phyloP scores from a whole-genome alignment of 2,888 invertebrate species.

The Habrosyne pyritoides region DNA sequence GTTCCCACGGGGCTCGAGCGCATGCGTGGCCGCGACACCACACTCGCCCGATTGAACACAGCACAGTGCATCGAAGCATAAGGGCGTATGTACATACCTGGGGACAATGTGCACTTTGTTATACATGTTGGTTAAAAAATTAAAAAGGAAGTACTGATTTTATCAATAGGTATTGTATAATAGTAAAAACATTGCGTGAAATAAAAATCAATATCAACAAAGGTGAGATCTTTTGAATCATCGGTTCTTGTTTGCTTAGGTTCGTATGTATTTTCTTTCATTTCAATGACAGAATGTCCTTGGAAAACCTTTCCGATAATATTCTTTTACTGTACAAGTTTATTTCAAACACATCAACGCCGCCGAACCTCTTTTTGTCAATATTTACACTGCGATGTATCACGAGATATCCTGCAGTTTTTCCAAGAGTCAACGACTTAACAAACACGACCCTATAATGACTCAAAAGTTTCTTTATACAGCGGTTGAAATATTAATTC shows the following conservation, averaged over 20 bases:
- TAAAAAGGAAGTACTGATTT: background rate
- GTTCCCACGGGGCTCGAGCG: slow-evolving; percentile 52
- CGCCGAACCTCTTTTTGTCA: background rate
- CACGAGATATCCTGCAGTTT: background rate
- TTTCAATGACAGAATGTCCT: background rate
- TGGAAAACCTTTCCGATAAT: background rate
- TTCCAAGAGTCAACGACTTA: background rate
- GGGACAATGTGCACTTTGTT: background rate
- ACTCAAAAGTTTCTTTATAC: background rate
- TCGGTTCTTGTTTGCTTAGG: background rate
- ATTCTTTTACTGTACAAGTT: background rate
- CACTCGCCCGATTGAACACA: slow-evolving; percentile 46
- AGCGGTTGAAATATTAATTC: background rate
- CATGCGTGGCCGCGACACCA: slow-evolving; percentile 19
- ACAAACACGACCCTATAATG: background rate
- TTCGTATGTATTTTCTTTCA: no score
- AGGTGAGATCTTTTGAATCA: background rate
- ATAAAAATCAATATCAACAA: no score
- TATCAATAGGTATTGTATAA: no score
- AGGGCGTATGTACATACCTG: background rate
- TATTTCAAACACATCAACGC: background rate
- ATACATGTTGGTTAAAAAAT: slow-evolving; percentile 2
- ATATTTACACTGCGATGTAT: background rate
- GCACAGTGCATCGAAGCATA: slow-evolving; percentile 11
- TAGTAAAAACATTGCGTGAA: no score